A percentile compares a stretch with the other conserved stretches of the same genome.
These are phyloP conservation scores for Calyptommatus sinebrachiatus DNA, from an alignment of 2,113 vertebrate species.

Conservation along the genomic window DNA sequence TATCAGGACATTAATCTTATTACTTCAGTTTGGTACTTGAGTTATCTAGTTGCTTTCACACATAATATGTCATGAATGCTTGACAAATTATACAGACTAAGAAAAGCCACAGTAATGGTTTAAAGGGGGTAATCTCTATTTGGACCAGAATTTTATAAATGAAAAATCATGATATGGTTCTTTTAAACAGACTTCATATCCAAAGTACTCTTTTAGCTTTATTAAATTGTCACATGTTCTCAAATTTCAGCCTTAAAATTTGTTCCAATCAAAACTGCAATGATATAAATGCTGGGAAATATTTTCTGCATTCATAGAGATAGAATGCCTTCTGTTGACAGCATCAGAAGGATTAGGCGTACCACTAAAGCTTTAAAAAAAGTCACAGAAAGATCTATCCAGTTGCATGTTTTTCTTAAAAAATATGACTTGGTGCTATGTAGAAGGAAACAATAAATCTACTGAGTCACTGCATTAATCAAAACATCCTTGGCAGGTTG, in stretches of 20 bases:
- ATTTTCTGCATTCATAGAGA: neutral
- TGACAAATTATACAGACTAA: neutral
- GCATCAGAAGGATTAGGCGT: slow-evolving; percentile 43
- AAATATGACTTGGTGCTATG: slow-evolving; percentile 51
- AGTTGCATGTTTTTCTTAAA: slow-evolving; percentile 46
- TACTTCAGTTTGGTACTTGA: neutral
- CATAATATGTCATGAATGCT: neutral
- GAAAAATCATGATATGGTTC: neutral
- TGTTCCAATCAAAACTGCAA: slow-evolving; percentile 1
- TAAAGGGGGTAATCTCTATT: neutral
- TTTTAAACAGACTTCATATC: neutral
- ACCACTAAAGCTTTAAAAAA: slow-evolving; percentile 4
- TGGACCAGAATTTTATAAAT: neutral
- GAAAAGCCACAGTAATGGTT: neutral
- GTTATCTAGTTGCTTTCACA: neutral
- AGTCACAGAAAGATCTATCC: slow-evolving; percentile 37
- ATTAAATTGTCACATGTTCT: slow-evolving; percentile 18
- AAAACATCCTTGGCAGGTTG: slow-evolving; percentile 42
- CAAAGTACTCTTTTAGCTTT: neutral
- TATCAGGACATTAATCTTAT: too few relatives aligned
- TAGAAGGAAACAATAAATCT: slow-evolving; percentile 59
- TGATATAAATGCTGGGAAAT: slow-evolving; percentile 22
- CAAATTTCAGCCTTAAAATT: neutral
- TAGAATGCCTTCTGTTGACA: slow-evolving; percentile 28
- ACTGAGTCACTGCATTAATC: slow-evolving; percentile 52